phyloP scores from a whole-genome alignment of 2,888 invertebrate species.

The Mythimna albipuncta region DNA sequence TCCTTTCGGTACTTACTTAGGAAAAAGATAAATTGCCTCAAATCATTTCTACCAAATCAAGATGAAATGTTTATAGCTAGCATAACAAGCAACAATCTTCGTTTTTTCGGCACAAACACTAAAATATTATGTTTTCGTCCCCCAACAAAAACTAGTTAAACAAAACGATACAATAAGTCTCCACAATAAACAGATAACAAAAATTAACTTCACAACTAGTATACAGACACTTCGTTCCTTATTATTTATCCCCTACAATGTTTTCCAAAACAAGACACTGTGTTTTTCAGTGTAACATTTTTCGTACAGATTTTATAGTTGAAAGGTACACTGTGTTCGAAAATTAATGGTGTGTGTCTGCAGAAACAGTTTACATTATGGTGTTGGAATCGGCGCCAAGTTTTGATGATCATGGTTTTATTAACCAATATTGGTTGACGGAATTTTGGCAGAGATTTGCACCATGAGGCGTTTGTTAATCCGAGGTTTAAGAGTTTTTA shows the following conservation, averaged over 20 bases:
- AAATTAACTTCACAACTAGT: constrained; percentile 72
- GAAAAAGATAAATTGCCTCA: constrained; percentile 16
- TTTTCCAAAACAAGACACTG: constrained; percentile 60
- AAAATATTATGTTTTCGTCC: constrained; percentile 62
- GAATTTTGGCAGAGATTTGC: constrained; percentile 66
- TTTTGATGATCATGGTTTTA: constrained; percentile 90
- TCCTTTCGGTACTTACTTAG: background rate
- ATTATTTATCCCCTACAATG: constrained; percentile 58
- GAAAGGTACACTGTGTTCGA: constrained; percentile 53
- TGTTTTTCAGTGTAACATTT: constrained; percentile 43
- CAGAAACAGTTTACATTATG: constrained; percentile 74
- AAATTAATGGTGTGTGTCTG: constrained; percentile 63
- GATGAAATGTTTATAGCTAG: constrained; percentile 48
- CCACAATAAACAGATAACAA: constrained; percentile 74
- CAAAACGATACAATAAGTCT: constrained; percentile 87
- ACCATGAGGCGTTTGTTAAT: constrained; percentile 49
- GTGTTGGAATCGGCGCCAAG: constrained; percentile 82
- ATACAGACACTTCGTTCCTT: constrained; percentile 58
- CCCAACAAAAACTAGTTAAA: constrained; percentile 79
- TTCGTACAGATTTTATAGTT: constrained; percentile 30
- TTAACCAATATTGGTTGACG: constrained; percentile 89
- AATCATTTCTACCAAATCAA: constrained; percentile 43
- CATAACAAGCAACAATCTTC: constrained; percentile 42
- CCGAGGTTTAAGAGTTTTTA: constrained; percentile 9
- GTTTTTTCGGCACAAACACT: constrained; percentile 56